phyloP scores from a whole-genome alignment of 2,113 vertebrate species.

The Corydoras maculifer region DNA sequence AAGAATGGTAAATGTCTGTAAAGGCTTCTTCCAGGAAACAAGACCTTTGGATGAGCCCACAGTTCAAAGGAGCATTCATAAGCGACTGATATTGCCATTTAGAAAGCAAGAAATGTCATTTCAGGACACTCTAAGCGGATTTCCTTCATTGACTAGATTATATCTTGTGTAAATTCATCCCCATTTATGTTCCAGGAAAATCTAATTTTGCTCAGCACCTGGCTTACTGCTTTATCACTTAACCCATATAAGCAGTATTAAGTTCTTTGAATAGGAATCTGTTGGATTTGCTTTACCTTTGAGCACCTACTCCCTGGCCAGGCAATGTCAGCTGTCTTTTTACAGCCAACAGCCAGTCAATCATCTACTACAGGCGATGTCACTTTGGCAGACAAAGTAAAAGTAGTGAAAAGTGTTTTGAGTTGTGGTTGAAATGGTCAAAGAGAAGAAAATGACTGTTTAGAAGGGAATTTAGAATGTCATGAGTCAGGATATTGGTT shows the following conservation, averaged over 20 bases:
- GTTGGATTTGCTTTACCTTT: conserved; percentile 27
- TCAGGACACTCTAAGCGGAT: conserved; percentile 10
- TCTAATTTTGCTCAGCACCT: conserved; percentile 12
- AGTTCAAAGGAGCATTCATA: conserved; percentile 26
- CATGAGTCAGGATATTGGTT: conserved; percentile 60
- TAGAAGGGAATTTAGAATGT: conserved; percentile 46
- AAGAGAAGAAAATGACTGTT: not conserved
- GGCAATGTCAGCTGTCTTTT: conserved; percentile 7
- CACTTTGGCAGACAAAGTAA: conserved; percentile 15
- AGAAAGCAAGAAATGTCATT: conserved; percentile 12
- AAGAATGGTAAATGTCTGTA: conserved; percentile 42
- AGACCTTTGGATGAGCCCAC: conserved; percentile 36
- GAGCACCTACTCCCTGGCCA: conserved; percentile 8
- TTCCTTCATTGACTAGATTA: conserved; percentile 26
- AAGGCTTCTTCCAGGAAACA: conserved; percentile 59
- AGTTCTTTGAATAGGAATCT: conserved; percentile 2
- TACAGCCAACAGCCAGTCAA: not conserved
- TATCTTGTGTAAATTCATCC: conserved; percentile 7
- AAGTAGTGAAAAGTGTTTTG: too few relatives aligned
- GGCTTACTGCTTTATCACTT: conserved; percentile 11
- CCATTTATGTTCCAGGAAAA: conserved; percentile 16
- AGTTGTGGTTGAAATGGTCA: too few relatives aligned
- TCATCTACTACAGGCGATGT: not conserved
- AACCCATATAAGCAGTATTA: not conserved
- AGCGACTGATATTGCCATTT: conserved; percentile 6